Base-by-base conservation (phyloP, 2,797 vertebrate species). In the Craterocephalus amniculus region DNA sequence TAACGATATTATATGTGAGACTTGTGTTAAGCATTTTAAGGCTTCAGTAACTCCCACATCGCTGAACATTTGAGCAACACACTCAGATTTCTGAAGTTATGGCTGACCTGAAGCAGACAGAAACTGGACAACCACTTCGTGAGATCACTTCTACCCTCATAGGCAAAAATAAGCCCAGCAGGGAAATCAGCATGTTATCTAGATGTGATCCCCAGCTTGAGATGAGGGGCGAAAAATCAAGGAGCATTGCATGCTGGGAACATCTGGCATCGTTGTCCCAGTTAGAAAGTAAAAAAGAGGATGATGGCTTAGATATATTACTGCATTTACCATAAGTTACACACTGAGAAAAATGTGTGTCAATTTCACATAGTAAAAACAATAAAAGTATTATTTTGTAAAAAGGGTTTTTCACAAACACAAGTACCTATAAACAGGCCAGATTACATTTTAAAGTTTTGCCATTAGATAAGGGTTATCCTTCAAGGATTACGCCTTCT, bases 121-220 rank as follows among this genome's bases (percentile, higher is more conserved):
- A 58, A 20, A 55, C 88, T 84, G 65, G 5, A 89, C 58, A 76
- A 77, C 67, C 63, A 51, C 18, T 56, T 76, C 63, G 75, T n/a
- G 51, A 74, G 56, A 67, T 12, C 9, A 68, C 51, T 31, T 84
- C 78, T 72, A 63, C 61, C 67, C 73, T 35, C 32, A 62, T 55
- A 79, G 59, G n/a, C 72, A 14, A 34, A 63, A 38, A 66, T 67
- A 66, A 55, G 40, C 61, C 60, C 70, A 80, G 52, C 63, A 68
- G 72, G 49, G 56, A 31, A 20, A 70, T 10, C 83, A 83, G 77
- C 78, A 67, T 84, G 83, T 20, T 71, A 71, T 63, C 32, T 31
- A 22, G 67, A 24, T 80, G 12, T 85, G 52, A 75, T 64, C 74
- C 63, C 36, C 27, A 62, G 67, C 9, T 22, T 52, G 8, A 27